These are phyloP conservation scores for Taenaris catops DNA, from an alignment of 2,888 invertebrate species.

Conservation along the genomic window DNA sequence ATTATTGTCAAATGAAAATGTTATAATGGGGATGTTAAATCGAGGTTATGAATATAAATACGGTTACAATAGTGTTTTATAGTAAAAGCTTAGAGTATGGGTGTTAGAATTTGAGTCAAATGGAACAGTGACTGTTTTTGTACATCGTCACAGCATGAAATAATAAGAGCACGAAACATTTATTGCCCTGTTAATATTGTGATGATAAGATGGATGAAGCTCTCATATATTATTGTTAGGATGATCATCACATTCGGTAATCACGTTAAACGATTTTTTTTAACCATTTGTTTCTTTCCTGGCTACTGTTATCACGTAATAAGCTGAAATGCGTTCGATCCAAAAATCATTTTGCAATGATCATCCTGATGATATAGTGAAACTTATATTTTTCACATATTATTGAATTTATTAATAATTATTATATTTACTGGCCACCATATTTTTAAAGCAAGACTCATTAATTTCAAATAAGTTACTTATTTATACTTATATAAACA, in stretches of 20 bases:
- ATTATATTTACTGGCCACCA: constrained; percentile 47
- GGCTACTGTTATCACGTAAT: neutral
- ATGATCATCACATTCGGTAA: constrained; percentile 33
- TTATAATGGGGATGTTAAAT: no score
- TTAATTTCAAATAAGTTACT: constrained; percentile 46
- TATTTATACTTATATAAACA: constrained; percentile 35
- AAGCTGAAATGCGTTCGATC: constrained; percentile 5
- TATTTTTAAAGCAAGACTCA: constrained; percentile 45
- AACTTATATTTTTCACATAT: constrained; percentile 48
- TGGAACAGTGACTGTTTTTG: no score
- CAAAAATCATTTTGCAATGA: constrained; percentile 27
- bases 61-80: no score
- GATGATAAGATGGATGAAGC: constrained; percentile 44
- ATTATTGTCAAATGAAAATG: no score
- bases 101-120: no score
- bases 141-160: no score
- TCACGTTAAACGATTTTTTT: constrained; percentile 5
- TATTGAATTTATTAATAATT: constrained; percentile 40
- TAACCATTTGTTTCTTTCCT: constrained; percentile 9
- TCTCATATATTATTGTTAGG: constrained; percentile 50
- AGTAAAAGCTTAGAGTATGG: no score
- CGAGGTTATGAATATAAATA: no score
- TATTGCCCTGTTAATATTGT: constrained; percentile 28
- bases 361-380: constrained; percentile 43
- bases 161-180: constrained; percentile 25